Base-by-base conservation (phyloP, 2,797 vertebrate species). In the Pipistrellus pipistrellus region DNA sequence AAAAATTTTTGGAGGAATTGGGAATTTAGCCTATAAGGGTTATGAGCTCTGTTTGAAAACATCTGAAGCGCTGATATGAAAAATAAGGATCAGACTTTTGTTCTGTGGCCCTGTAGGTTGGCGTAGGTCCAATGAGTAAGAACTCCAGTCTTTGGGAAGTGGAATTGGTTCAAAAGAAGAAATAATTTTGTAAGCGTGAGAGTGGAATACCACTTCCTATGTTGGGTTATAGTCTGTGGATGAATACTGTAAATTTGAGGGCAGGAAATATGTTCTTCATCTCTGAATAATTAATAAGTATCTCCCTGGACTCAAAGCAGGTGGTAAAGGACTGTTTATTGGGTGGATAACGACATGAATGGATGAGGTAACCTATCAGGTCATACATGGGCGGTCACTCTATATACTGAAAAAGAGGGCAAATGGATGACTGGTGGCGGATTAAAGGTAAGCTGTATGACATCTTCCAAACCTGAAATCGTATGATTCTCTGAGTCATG, bases 41-140 rank as follows among this genome's bases (percentile, higher is more conserved):
- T 8, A 57, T 55, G 41, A 48, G 4, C 17, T 68, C 38, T 77
- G 32, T 69, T 93, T 87, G 51, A 92, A 95, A 83, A 64, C 46
- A 77, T 32, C 57, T 85, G 17, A 88, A 83, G 66, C 14, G 18
- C 35, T 59, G 21, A 81, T 87, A 53, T 0, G 10, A 59, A 53
- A 92, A 91, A 80, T 14, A 72, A 95, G 30, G 80, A 91, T 72
- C 21, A 69, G 48, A 57, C 30, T 93, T 92, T 35, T 72, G 21
- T 41, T 85, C 78, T 57, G 13, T 46, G 81, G 57, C 1, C 17
- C 51, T 68, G 5, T 9, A 38, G 48, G 23, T 30, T 51, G 69
- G 71, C 20, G 0, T 71, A 41, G 27, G 64, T 41, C 62, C 30
- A 76, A 3, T 8, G n/a, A 55, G 5, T 51, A 77, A 62, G n/a